Conservation (phyloP, 2,113 vertebrate species). For the Dryoscopus gambensis region DNA sequence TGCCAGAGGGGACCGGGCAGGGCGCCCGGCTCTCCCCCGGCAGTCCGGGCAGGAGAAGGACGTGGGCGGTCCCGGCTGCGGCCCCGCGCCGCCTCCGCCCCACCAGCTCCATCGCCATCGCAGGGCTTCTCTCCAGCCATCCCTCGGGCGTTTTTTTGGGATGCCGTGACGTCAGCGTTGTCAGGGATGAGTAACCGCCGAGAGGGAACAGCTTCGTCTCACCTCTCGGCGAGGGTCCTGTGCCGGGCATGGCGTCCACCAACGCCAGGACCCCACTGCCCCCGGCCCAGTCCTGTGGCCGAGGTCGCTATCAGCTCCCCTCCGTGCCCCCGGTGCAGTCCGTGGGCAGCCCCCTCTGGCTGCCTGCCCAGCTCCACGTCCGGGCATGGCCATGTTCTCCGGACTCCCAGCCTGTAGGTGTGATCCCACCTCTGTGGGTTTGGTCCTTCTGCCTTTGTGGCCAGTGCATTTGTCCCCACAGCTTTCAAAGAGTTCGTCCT, state of each 20-base stretch:
- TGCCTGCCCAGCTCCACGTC: no score
- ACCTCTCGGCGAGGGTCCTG: background rate
- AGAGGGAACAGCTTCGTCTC: background rate
- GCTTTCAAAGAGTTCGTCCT: no score
- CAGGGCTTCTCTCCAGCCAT: background rate
- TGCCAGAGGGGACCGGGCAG: background rate
- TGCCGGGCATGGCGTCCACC: background rate
- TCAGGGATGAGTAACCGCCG: constrained; percentile 66
- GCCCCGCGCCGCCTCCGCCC: background rate
- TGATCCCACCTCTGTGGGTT: background rate
- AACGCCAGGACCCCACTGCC: fast-evolving
- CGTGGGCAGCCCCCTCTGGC: background rate
- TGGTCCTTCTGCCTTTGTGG: background rate
- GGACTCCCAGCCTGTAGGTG: fast-evolving
- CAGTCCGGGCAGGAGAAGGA: background rate
- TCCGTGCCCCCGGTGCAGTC: background rate
- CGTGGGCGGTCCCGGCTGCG: background rate
- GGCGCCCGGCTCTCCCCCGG: background rate
- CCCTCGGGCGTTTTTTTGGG: constrained; percentile 31
- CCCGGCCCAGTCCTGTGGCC: no score
- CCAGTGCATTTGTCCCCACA: fast-evolving
- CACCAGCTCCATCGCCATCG: background rate
- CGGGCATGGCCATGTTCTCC: fast-evolving
- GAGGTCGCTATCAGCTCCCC: fast-evolving
- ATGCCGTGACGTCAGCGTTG: constrained; percentile 62